A percentile compares a stretch with the other conserved stretches of the same genome.
Evolutionary conservation across 1,140 invertebrate genomes (phyloP).

Genomic region (Drosophila virilis): DNA sequence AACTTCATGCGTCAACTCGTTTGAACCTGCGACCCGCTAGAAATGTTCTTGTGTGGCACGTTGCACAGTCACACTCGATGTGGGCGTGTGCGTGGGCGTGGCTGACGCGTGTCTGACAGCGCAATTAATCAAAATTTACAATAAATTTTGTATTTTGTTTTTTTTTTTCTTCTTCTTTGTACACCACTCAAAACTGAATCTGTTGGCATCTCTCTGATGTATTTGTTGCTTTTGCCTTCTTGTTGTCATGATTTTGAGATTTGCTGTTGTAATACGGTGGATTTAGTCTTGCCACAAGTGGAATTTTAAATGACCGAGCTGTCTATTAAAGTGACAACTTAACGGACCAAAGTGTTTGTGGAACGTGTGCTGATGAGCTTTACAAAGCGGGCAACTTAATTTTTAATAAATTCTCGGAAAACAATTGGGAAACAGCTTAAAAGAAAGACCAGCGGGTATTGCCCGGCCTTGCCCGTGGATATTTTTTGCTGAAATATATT

Average conservation of each 20-base stretch:
- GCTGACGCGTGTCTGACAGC: constrained; percentile 56
- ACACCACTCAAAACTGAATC: constrained; percentile 63
- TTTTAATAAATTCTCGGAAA: background rate
- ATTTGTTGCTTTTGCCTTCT: constrained; percentile 19
- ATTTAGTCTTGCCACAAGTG: constrained; percentile 35
- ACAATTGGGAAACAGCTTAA: too few relatives aligned
- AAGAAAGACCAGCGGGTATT: too few relatives aligned
- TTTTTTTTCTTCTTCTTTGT: background rate
- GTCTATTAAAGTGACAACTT: constrained; percentile 46
- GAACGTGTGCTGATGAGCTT: constrained; percentile 10
- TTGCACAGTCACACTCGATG: background rate
- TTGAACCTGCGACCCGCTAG: constrained; percentile 32
- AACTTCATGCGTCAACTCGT: constrained; percentile 47
- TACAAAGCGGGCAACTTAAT: constrained; percentile 10
- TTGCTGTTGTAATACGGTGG: constrained; percentile 37
- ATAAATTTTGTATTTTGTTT: constrained; percentile 57
- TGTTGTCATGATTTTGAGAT: constrained; percentile 66
- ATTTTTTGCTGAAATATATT: background rate
- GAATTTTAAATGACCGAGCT: constrained; percentile 30
- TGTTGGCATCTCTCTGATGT: constrained; percentile 32
- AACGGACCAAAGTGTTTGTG: constrained; percentile 25
- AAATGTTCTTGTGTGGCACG: background rate
- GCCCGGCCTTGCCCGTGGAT: too few relatives aligned
- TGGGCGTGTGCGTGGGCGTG: background rate
- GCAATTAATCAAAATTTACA: constrained; percentile 80